Evolutionary conservation across 2,888 invertebrate species (phyloP).

Genomic region (Sphaerophoria rueppellii): DNA sequence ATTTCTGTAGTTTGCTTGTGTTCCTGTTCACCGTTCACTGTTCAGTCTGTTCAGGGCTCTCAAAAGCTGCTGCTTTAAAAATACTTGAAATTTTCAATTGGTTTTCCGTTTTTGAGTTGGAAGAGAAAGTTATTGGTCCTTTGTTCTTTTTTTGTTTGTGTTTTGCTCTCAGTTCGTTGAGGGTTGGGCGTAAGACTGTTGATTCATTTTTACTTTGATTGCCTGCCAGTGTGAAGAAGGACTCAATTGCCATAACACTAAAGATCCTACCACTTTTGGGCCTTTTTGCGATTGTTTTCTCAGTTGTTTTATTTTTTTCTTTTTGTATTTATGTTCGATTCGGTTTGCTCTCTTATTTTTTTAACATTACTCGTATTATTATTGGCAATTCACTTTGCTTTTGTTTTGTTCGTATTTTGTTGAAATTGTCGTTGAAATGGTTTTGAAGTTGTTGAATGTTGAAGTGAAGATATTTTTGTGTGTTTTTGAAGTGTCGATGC

Average conservation of each 20-base stretch:
- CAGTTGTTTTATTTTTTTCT: neutral
- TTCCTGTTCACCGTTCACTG: neutral
- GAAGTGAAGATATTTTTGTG: conserved; percentile 46
- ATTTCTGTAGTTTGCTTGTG: conserved; percentile 38
- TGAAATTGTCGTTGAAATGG: conserved; percentile 52
- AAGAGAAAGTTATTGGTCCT: conserved; percentile 66
- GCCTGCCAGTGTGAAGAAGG: conserved; percentile 57
- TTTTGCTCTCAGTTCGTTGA: neutral
- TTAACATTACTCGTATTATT: conserved; percentile 33
- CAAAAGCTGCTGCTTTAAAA: conserved; percentile 36
- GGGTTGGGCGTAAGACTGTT: neutral
- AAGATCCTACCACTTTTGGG: conserved; percentile 27
- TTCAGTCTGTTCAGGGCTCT: neutral
- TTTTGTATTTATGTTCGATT: neutral
- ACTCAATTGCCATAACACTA: conserved; percentile 66
- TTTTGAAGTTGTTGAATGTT: conserved; percentile 47
- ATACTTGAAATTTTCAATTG: conserved; percentile 70
- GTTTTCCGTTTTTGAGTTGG: conserved; percentile 53
- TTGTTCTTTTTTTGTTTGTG: conserved; percentile 46
- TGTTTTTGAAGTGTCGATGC: conserved; percentile 40
- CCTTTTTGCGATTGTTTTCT: conserved; percentile 22
- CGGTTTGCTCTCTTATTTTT: neutral
- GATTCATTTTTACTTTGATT: conserved; percentile 31
- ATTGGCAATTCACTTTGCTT: conserved; percentile 45
- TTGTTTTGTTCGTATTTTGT: conserved; percentile 4